Conservation (phyloP, 92 coral and sea anemone species). For the Epizoanthus fatuus region DNA sequence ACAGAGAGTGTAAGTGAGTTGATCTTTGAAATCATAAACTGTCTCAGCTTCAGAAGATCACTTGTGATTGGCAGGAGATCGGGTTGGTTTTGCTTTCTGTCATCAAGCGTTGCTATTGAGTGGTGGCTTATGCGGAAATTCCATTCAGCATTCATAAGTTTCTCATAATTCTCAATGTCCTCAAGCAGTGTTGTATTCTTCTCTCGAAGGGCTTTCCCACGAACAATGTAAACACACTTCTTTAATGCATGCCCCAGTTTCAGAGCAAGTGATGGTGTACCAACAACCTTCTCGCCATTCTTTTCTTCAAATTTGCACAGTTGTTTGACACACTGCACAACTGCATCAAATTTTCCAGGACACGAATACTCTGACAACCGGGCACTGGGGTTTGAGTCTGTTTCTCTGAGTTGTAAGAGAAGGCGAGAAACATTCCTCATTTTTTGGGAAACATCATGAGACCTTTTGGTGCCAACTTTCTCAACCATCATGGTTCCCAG, state of each 20-base stretch:
- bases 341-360: no score
- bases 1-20: constrained; percentile 20
- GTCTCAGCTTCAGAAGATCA: constrained; percentile 48
- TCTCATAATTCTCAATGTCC: constrained; percentile 45
- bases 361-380: no score
- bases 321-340: no score
- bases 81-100: constrained; percentile 40
- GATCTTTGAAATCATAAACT: constrained; percentile 43
- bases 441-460: neutral
- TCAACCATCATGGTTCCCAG: constrained; percentile 40
- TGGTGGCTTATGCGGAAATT: constrained; percentile 40
- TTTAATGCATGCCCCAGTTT: constrained; percentile 46
- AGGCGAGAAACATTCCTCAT: neutral
- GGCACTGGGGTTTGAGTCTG: no score
- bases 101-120: constrained; percentile 43
- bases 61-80: constrained; percentile 50
- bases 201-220: constrained; percentile 61
- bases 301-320: no score
- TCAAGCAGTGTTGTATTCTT: constrained; percentile 32
- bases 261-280: constrained; percentile 40
- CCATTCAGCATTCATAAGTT: constrained; percentile 61
- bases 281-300: neutral
- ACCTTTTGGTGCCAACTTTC: constrained; percentile 10
- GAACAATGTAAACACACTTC: constrained; percentile 38
- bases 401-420: no score